Evolutionary conservation across 2,888 invertebrate genomes (phyloP).

Genomic region (Arge pagana): DNA sequence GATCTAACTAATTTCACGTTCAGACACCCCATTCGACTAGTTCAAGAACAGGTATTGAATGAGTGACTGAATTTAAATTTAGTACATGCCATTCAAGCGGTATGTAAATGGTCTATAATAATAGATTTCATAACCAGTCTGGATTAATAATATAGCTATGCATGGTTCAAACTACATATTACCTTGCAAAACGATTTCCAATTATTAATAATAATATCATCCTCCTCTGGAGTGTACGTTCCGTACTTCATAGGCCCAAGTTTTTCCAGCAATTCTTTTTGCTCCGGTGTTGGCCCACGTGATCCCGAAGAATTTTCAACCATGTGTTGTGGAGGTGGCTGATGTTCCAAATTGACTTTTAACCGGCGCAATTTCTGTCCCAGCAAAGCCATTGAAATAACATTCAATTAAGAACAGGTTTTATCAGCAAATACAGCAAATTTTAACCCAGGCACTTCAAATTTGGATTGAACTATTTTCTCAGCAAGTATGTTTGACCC

Average conservation of each 20-base stretch:
- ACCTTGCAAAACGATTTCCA: conserved; percentile 50
- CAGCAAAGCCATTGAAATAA: too few relatives aligned
- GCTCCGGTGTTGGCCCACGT: conserved; percentile 26
- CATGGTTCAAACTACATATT: too few relatives aligned
- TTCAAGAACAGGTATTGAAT: too few relatives aligned
- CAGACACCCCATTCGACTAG: too few relatives aligned
- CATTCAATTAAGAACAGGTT: conserved; percentile 5
- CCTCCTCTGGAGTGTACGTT: conserved; percentile 37
- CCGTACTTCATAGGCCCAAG: conserved; percentile 38
- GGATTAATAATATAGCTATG: too few relatives aligned
- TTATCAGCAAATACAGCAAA: background rate
- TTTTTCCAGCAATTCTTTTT: conserved; percentile 36
- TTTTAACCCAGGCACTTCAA: background rate
- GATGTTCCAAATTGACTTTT: conserved; percentile 35
- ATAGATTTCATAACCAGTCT: too few relatives aligned
- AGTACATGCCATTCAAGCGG: too few relatives aligned
- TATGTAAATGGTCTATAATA: too few relatives aligned
- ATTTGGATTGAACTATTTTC: too few relatives aligned
- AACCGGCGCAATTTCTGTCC: conserved; percentile 39
- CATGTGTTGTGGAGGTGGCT: conserved; percentile 43
- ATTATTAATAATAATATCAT: conserved; percentile 41
- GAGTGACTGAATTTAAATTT: too few relatives aligned
- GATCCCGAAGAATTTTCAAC: conserved; percentile 39
- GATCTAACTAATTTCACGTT: too few relatives aligned
- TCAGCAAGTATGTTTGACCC: too few relatives aligned